These are phyloP conservation scores for Dynastes tityus DNA, from an alignment of 2,888 invertebrate genomes.

Conservation along the genomic window DNA sequence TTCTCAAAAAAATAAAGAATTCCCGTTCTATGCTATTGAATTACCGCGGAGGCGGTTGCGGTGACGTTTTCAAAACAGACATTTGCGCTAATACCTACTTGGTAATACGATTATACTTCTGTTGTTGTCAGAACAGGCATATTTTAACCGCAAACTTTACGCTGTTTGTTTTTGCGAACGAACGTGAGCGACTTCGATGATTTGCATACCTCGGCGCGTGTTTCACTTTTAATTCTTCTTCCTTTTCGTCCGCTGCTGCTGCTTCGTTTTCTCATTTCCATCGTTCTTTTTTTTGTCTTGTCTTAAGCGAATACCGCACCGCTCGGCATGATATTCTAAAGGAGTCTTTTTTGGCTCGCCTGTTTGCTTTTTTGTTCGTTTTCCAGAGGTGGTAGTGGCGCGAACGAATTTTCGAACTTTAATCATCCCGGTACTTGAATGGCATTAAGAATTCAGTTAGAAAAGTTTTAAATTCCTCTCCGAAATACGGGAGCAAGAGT, in stretches of 20 bases:
- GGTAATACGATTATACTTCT: constrained; percentile 60
- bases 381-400: constrained; percentile 26
- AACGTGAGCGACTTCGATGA: constrained; percentile 32
- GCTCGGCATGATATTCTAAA: constrained; percentile 17
- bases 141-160: constrained; percentile 58
- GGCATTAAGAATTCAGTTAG: constrained; percentile 42
- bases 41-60: background rate
- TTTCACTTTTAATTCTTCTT: constrained; percentile 40
- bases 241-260: background rate
- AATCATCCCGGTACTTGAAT: constrained; percentile 43
- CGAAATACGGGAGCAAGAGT: constrained; percentile 24
- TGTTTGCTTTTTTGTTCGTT: constrained; percentile 21
- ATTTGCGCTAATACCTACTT: constrained; percentile 54
- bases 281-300: background rate
- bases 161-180: constrained; percentile 39
- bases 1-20: constrained; percentile 36
- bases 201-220: constrained; percentile 41
- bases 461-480: constrained; percentile 37
- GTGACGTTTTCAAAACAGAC: constrained; percentile 40
- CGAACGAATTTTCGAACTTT: constrained; percentile 46
- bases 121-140: constrained; percentile 59
- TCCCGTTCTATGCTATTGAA: constrained; percentile 9
- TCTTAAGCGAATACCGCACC: constrained; percentile 13
- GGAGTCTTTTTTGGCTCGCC: constrained; percentile 19
- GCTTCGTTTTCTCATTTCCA: constrained; percentile 4